Evolutionary conservation across 2,888 invertebrate species (phyloP).

Genomic region (Drosophila neonasuta): DNA sequence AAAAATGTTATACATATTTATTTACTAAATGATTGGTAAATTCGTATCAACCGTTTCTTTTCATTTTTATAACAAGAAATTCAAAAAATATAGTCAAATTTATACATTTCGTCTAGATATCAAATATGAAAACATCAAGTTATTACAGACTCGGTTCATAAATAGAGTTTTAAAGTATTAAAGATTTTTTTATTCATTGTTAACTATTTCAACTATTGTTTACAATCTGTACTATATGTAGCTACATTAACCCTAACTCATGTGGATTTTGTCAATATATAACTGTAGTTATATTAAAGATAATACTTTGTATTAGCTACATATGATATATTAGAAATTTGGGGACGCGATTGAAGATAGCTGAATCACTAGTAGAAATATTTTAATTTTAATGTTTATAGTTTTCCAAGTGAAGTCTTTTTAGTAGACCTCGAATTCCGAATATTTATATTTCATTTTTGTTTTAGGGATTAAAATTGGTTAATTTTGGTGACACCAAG

Average conservation of each 20-base stretch:
- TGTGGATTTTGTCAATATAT: not conserved
- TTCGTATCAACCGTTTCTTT: constrained; percentile 30
- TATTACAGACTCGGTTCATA: not conserved
- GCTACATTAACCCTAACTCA: not conserved
- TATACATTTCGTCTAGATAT: not conserved
- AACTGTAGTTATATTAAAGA: not conserved
- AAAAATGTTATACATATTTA: constrained; percentile 14
- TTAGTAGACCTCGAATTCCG: too few species aligned
- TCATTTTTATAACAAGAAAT: constrained; percentile 23
- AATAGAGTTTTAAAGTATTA: not conserved
- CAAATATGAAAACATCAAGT: not conserved
- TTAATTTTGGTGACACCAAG: too few species aligned
- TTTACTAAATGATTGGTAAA: constrained; percentile 58
- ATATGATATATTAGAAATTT: not conserved
- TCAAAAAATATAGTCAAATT: constrained; percentile 9
- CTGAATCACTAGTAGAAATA: not conserved
- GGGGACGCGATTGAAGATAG: not conserved
- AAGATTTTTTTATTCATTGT: not conserved
- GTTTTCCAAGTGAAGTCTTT: not conserved
- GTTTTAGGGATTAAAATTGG: too few species aligned
- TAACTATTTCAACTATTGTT: not conserved
- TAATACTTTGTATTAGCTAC: not conserved
- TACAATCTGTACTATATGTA: not conserved
- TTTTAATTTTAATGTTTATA: not conserved
- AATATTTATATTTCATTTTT: too few species aligned